Conservation (phyloP, 2,888 invertebrate genomes). For the Athalia circularis region DNA sequence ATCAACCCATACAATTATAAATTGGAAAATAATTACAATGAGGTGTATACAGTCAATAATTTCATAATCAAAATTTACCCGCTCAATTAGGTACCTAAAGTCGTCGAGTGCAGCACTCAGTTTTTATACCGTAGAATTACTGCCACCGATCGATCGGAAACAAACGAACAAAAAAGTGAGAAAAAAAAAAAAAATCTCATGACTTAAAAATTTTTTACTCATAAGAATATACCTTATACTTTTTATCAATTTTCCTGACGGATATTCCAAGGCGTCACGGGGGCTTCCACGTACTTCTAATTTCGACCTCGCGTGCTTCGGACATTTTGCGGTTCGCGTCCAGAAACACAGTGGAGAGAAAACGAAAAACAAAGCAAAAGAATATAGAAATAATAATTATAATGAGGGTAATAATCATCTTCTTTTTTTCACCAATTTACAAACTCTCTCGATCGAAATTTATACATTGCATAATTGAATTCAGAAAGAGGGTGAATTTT, state of each 20-base stretch:
- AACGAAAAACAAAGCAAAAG: neutral
- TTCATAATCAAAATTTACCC: slow-evolving; percentile 32
- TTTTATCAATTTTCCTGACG: neutral
- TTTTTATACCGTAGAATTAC: neutral
- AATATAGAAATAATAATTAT: too few species aligned
- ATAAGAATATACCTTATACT: too few species aligned
- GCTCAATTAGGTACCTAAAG: neutral
- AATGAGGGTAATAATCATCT: too few species aligned
- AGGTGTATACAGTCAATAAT: slow-evolving; percentile 20
- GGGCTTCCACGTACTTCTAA: slow-evolving; percentile 24
- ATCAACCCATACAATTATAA: too few species aligned
- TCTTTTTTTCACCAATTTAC: too few species aligned
- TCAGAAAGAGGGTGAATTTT: too few species aligned
- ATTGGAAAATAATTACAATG: neutral
- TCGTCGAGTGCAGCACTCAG: neutral
- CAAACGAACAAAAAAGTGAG: too few species aligned
- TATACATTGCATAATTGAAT: too few species aligned
- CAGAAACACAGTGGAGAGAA: neutral
- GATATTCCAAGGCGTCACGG: slow-evolving; percentile 4
- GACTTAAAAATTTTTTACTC: too few species aligned
- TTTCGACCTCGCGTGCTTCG: neutral
- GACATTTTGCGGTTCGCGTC: neutral
- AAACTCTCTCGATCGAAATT: too few species aligned
- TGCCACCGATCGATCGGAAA: neutral
- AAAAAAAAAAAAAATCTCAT: too few species aligned